Evolutionary conservation across 2,113 vertebrate genomes (phyloP), one percentile per base, ranked within the genome.

Genomic region (Sinocyclocheilus anophthalmus): DNA sequence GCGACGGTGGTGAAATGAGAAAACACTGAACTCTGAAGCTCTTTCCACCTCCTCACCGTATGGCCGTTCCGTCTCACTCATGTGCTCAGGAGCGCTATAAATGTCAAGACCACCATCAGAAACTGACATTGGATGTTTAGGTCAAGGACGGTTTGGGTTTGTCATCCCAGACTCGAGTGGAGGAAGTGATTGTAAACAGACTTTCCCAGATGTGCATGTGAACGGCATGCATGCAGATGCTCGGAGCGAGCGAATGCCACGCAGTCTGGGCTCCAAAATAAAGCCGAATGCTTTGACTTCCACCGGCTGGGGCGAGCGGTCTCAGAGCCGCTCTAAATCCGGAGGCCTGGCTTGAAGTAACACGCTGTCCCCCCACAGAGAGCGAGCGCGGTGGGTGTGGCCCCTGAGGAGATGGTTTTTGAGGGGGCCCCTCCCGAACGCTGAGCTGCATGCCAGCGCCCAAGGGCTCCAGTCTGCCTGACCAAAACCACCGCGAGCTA

Each of bases 391-490:
- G 95, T 95, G 95, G 95, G 95, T 95, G 95, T 95, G 95, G 95
- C 94, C 94, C 94, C 93, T 92, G 88, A 86, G 90, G 93, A 94
- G 93, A 94, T 94, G 94, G 94, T 94, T 95, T 95, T 95, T 95
- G 94, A 95, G 94, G 94, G 95, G 95, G 95, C 94, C 95, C 94
- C 95, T 95, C 94, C 95, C 94, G 93, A 92, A 92, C 90, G 92
- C 93, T 93, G 91, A 92, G 85, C 93, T 93, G 93, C 91, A 93
- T 96, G 95, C 95, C 95, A 96, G 95, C 93, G 90, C 95, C 95
- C 95, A 95, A 95, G 95, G 95, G 95, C 95, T 96, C 95, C 95
- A 96, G 95, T 94, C 95, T 94, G 95, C 95, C 95, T 95, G 95
- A 96, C 95, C 95, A 95, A 92, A 96, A 93, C 94, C 95, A 95